Percentiles rank a stretch among this genome's conserved stretches.
These are phyloP conservation scores for Apamea sordens DNA, from an alignment of 2,888 invertebrate species.

Conservation along the genomic window DNA sequence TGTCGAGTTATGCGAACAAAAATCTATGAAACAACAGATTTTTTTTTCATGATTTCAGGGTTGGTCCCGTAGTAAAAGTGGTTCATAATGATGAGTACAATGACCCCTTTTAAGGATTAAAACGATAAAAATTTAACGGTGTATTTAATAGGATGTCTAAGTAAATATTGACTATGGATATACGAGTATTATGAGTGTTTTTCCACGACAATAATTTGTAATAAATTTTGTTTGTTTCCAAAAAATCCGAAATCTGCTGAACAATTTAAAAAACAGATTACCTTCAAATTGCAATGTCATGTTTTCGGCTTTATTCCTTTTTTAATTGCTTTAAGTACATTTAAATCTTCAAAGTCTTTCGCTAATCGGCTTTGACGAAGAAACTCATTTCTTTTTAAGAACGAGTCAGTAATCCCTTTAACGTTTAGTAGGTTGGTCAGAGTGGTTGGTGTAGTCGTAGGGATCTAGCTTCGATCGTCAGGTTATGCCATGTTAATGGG, in stretches of 20 bases:
- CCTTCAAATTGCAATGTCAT: slow-evolving; percentile 32
- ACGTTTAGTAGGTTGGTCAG: not conserved
- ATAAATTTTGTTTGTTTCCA: not conserved
- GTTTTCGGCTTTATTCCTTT: slow-evolving; percentile 19
- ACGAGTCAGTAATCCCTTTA: slow-evolving; percentile 3
- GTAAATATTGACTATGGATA: not conserved
- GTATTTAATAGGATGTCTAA: too few species aligned
- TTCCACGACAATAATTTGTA: not conserved
- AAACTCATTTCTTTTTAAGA: slow-evolving; percentile 34
- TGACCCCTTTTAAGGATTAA: too few species aligned
- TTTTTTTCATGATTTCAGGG: too few species aligned
- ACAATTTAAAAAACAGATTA: slow-evolving; percentile 17
- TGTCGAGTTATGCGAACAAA: too few species aligned
- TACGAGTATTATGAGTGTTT: not conserved
- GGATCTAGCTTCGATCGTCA: not conserved
- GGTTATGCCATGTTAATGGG: not conserved
- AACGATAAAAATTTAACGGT: too few species aligned
- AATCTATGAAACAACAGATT: too few species aligned
- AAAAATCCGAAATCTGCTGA: not conserved
- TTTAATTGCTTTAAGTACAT: slow-evolving; percentile 14
- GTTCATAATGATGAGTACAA: too few species aligned
- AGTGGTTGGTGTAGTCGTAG: too few species aligned
- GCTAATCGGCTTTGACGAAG: slow-evolving; percentile 38
- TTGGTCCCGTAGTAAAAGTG: too few species aligned
- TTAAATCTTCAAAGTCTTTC: slow-evolving; percentile 25